Evolutionary conservation across 92 coral and sea anemone genomes (phyloP), one percentile per base, ranked within the genome.

Genomic region (Epizoanthus illoricatus): DNA sequence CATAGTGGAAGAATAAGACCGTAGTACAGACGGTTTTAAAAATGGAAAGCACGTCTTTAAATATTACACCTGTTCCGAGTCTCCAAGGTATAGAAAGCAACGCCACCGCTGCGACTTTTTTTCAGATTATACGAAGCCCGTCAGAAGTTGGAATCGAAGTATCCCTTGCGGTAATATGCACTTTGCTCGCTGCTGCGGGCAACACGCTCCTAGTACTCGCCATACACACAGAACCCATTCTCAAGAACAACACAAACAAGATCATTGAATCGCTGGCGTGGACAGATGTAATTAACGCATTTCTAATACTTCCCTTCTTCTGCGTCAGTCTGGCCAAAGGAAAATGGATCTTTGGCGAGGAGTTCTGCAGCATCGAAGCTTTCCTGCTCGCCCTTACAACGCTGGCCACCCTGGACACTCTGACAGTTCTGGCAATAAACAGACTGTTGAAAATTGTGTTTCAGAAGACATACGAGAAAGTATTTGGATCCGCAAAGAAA

Each of bases 241-340:
- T 74, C 16, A 65, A 65, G 39, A 74, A 65, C 23, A 74, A 74
- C 24, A 74, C 65, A 15, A 56, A 74, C 54, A 74, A 28, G 16
- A 56, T 74, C 17, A 74, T 74, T 11, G 80, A 74, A 17, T 74
- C 80, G 4, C 65, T 74, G 60, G 80, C 80, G 5, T 74, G 80
- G 80, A 74, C 80, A 3, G 80, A 74, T 23, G 62, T 74, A 5
- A 74, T 74, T 60, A 74, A 33, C 52, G 80, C 80, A 0, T 57
- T 74, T 36, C 23, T 74, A 2, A 65, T 74, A 0, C 56, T 74
- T 16, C 80, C 80, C 7, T 10, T 58, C 47, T 74, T 74, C 54
- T 74, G 80, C n/a, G 33, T 57, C 80, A 74, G 65, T 28, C 58
- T 74, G 21, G 80, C 80, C 15, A 49, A 74, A 23, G 80, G 80